These are phyloP conservation scores for Maniola hyperantus DNA, from an alignment of 2,888 invertebrate genomes.

Conservation along the genomic window DNA sequence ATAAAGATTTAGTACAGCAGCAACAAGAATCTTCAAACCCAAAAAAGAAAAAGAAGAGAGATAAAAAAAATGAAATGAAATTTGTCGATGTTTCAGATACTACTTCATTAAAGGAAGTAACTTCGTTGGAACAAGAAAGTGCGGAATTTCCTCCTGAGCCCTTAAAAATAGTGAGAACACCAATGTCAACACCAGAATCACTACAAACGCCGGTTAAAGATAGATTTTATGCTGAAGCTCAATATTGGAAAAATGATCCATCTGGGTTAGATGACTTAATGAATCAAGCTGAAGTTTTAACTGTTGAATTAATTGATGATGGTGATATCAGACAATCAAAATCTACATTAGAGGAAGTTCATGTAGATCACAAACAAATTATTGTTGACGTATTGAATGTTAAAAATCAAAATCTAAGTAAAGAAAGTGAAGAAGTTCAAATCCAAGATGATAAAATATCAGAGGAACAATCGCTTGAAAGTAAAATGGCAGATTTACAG, in stretches of 20 bases:
- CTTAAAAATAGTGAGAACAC: slow-evolving; percentile 47
- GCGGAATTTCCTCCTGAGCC: slow-evolving; percentile 4
- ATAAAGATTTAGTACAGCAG: slow-evolving; percentile 32
- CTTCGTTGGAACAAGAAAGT: slow-evolving; percentile 47
- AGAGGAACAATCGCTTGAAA: slow-evolving; percentile 71
- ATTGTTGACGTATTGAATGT: slow-evolving; percentile 24
- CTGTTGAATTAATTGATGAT: slow-evolving; percentile 42
- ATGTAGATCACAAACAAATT: slow-evolving; percentile 15
- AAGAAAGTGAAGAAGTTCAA: slow-evolving; percentile 40
- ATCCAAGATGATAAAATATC: slow-evolving; percentile 50
- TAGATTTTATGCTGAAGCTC: slow-evolving; percentile 70
- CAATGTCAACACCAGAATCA: slow-evolving; percentile 68
- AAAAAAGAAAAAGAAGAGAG: slow-evolving; percentile 67
- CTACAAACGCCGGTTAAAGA: slow-evolving; percentile 73
- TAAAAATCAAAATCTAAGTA: slow-evolving; percentile 40
- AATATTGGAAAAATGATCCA: slow-evolving; percentile 72
- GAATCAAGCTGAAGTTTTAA: slow-evolving; percentile 56
- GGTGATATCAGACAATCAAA: slow-evolving; percentile 18
- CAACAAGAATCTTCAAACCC: slow-evolving; percentile 44
- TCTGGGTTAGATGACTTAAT: slow-evolving; percentile 51
- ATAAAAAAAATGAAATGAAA: slow-evolving; percentile 49
- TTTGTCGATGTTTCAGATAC: slow-evolving; percentile 42
- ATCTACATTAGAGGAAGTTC: slow-evolving; percentile 32
- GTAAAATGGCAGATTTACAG: slow-evolving; percentile 77
- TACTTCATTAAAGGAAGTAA: slow-evolving; percentile 43